Percentiles rank a stretch among this genome's conserved stretches.
Conservation (phyloP, 2,888 invertebrate species). For the Amphipyra berbera region DNA sequence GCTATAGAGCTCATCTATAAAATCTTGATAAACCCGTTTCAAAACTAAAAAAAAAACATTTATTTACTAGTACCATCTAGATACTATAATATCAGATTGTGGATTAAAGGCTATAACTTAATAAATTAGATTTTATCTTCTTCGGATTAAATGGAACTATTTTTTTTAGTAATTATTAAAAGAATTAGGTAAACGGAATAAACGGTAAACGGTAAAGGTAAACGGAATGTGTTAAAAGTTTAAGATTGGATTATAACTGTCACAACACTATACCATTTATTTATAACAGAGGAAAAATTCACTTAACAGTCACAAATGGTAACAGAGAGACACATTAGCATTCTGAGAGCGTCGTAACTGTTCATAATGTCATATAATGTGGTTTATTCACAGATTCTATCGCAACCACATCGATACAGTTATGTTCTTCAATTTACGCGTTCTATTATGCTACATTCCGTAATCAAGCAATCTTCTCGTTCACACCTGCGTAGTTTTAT, state of each 20-base stretch:
- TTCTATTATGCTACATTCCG: slow-evolving; percentile 31
- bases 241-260: neutral
- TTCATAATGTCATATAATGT: slow-evolving; percentile 70
- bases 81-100: too few relatives aligned
- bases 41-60: too few relatives aligned
- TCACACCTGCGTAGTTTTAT: slow-evolving; percentile 38
- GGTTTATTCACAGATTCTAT: slow-evolving; percentile 70
- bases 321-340: slow-evolving; percentile 63
- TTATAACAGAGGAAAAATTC: slow-evolving; percentile 23
- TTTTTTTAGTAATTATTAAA: too few relatives aligned
- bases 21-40: neutral
- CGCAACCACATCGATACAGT: slow-evolving; percentile 65
- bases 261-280: neutral
- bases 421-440: slow-evolving; percentile 55
- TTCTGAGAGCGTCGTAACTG: slow-evolving; percentile 68
- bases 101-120: too few relatives aligned
- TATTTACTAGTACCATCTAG: too few relatives aligned
- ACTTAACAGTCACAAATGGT: slow-evolving; percentile 42
- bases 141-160: too few relatives aligned
- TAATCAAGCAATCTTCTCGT: slow-evolving; percentile 39
- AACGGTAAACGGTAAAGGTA: too few relatives aligned
- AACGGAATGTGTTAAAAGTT: too few relatives aligned
- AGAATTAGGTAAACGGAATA: too few relatives aligned
- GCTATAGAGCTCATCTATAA: neutral
- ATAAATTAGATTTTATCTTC: too few relatives aligned